Base-by-base conservation (phyloP, 1,140 invertebrate genomes). In the Orussus abietinus region DNA sequence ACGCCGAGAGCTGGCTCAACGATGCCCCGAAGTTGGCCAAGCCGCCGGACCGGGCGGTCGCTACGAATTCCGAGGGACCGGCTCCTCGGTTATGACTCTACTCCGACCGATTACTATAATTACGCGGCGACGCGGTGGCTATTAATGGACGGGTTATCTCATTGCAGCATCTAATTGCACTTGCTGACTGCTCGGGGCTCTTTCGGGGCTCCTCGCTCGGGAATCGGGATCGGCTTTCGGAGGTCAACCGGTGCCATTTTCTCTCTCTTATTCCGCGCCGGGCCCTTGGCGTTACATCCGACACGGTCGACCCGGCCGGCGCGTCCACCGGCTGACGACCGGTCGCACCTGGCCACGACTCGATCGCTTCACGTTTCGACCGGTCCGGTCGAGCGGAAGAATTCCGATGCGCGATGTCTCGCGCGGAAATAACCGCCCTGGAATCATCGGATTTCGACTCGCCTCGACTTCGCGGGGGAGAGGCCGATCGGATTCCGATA, bases 81-180 rank as follows among this genome's bases (percentile, higher is more conserved):
- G 18, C 26, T 35, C n/a, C n/a, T n/a, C 48, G 35, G 49, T 59
- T 61, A 59, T 55, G 57, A 59, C 50, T 57, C 33, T 45, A 53
- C 54, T 55, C 41, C 22, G 26, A 42, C 19, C 47, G 57, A 62
- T 59, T 56, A 62, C 59, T 59, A 62, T 62, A 59, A 62, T 62
- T 62, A 62, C 50, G 53, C 47, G 57, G 55, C 57, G 48, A 57
- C 55, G 49, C 45, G 45, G 42, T 42, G 50, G 57, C 57, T 59
- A 62, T 62, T 62, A 62, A 62, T 62, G 56, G 57, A 45, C 15
- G 32, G 28, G 43, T 42, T 62, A 62, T 62, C 59, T 59, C 49
- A 56, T 59, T 62, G 55, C 57, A 41, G 50, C 55, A 59, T 62
- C 59, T 62, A 56, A 59, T 55, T 62, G 55, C 59, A 49, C 46